phyloP scores from a whole-genome alignment of 2,888 invertebrate genomes.

The Drosophila fungiperda region DNA sequence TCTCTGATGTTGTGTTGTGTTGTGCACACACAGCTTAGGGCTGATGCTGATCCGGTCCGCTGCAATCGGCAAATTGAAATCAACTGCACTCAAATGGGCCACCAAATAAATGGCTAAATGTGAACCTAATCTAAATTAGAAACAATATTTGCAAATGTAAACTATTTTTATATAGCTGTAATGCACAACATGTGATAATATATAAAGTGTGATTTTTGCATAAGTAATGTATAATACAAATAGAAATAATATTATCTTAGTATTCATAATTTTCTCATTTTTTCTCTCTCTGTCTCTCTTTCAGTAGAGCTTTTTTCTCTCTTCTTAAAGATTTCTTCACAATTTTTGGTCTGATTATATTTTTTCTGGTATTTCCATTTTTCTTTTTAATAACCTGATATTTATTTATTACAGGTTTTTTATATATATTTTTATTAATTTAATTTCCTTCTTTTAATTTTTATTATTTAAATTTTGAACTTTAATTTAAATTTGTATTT shows the following conservation, averaged over 20 bases:
- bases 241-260: no score
- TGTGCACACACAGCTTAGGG: constrained; percentile 34
- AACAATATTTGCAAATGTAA: not conserved
- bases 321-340: fast-evolving
- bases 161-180: not conserved
- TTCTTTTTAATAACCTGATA: not conserved
- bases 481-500: not conserved
- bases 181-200: not conserved
- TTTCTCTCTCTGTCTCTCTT: no score
- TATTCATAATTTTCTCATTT: no score
- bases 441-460: fast-evolving
- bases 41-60: constrained; percentile 26
- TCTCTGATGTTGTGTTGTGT: not conserved
- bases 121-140: constrained; percentile 1
- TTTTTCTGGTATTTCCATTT: not conserved
- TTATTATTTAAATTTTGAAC: not conserved
- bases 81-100: constrained; percentile 14
- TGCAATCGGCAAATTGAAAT: constrained; percentile 13
- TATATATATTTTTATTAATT: not conserved
- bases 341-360: not conserved
- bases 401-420: not conserved
- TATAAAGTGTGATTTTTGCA: no score
- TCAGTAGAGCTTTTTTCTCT: not conserved
- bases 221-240: no score
- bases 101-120: constrained; percentile 3